Conservation (phyloP, 2,797 vertebrate genomes). For the Ambastaia sidthimunki region DNA sequence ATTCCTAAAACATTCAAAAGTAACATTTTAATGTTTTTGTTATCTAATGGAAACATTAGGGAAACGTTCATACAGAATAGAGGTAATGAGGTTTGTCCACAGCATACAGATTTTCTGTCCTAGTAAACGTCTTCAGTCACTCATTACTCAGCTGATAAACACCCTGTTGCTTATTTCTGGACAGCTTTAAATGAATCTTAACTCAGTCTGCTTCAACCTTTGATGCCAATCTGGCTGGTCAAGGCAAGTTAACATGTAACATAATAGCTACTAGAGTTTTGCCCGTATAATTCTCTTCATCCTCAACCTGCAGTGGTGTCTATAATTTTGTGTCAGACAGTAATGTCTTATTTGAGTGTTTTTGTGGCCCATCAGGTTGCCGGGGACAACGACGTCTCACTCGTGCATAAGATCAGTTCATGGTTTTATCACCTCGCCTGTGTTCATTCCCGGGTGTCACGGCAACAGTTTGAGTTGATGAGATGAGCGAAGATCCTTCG, state of each 20-base stretch:
- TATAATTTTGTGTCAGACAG: conserved; percentile 35
- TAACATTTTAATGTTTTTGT: too few relatives aligned
- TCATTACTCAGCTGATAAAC: conserved; percentile 51
- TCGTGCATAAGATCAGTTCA: conserved; percentile 44
- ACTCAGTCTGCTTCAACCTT: neutral
- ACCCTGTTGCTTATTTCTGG: conserved; percentile 17
- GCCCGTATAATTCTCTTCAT: conserved; percentile 39
- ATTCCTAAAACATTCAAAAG: too few relatives aligned
- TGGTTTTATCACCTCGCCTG: conserved; percentile 52
- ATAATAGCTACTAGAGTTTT: conserved; percentile 39
- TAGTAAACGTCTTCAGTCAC: conserved; percentile 72
- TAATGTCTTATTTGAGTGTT: conserved; percentile 48
- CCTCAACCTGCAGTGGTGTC: conserved; percentile 24
- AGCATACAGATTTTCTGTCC: conserved; percentile 73
- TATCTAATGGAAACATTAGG: too few relatives aligned
- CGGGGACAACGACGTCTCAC: conserved; percentile 12
- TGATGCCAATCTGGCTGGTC: conserved; percentile 21
- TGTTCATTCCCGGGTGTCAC: conserved; percentile 56
- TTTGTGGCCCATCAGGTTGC: conserved; percentile 43
- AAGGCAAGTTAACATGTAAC: conserved; percentile 24
- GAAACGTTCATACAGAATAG: too few relatives aligned
- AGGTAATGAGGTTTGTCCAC: conserved; percentile 67
- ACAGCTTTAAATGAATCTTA: conserved; percentile 9
- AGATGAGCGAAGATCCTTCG: conserved; percentile 53
- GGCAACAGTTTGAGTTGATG: conserved; percentile 60